Evolutionary conservation across 2,113 vertebrate species (phyloP), one percentile per base, ranked within the genome.

Genomic region (Ceratotherium simum): DNA sequence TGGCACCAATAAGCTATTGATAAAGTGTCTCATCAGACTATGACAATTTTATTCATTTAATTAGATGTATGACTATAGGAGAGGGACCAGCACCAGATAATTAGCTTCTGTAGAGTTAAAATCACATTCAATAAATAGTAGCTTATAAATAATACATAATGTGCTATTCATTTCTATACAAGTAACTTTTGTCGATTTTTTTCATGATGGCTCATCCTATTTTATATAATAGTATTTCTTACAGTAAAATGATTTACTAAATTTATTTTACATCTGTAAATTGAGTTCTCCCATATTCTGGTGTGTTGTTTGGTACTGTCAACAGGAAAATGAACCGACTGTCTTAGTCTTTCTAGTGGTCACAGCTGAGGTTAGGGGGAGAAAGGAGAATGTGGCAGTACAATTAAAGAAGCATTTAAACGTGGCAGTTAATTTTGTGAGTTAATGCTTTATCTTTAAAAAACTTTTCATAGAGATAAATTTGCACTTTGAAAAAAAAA

Each of bases 381-480:
- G 6, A 20, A 46, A 60, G 8, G 31, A 9, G 0, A 56, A 23
- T 1, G 4, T 0, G 42, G 4, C 0, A 0, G 1, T 58, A n/a
- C 9, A 64, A 14, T 27, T 42, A 76, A 76, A 70, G 64, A 79
- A 10, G 8, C 16, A 25, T 20, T 5, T 29, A 46, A 67, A 13
- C 33, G 4, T 36, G 20, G 17, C 84, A 84, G 33, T 46, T 84
- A 33, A 33, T 81, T 90, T 76, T 80, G 21, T 67, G 9, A 88
- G 10, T 42, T 76, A 51, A 91, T 58, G 4, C 1, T 84, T 87
- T 73, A 69, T 83, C 5, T 51, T 79, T 60, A 29, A 89, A 48
- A 58, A 84, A 6, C 0, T 51, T 92, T 58, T 54, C 29, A n/a
- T 9, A 67, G 39, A 90, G 48, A 72, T 72, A 78, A 58, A 69